A percentile compares a stretch with the other conserved stretches of the same genome.
Conservation (phyloP, 2,888 invertebrate genomes). For the Plemyria rubiginata region DNA sequence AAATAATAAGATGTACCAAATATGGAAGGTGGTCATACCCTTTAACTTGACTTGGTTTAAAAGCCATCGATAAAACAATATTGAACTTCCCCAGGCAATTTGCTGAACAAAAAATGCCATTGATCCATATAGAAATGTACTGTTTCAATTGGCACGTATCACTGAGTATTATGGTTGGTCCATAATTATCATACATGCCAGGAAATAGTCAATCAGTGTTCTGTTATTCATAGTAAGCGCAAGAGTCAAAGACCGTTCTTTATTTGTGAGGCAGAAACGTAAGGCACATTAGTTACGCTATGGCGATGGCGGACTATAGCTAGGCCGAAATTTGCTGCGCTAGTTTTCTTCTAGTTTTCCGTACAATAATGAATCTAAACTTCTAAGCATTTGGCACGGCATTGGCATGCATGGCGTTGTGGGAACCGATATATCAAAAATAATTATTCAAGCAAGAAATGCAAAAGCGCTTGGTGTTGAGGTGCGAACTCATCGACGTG, state of each 20-base stretch:
- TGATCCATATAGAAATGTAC: constrained; percentile 50
- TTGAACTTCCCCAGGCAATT: constrained; percentile 43
- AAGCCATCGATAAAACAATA: constrained; percentile 22
- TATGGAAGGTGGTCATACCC: too few relatives aligned
- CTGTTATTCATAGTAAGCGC: constrained; percentile 56
- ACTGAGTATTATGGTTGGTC: constrained; percentile 49
- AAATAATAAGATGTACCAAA: too few relatives aligned
- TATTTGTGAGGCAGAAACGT: constrained; percentile 59
- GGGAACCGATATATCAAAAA: constrained; percentile 39
- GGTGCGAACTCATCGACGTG: constrained; percentile 53
- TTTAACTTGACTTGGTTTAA: constrained; percentile 18
- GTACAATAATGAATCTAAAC: constrained; percentile 27
- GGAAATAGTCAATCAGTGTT: constrained; percentile 65
- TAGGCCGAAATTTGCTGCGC: constrained; percentile 43
- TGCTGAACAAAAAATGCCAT: constrained; percentile 47
- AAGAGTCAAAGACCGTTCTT: constrained; percentile 71
- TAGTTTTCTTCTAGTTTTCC: constrained; percentile 46
- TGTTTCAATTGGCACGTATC: constrained; percentile 55
- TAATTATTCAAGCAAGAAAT: constrained; percentile 39
- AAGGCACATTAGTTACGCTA: constrained; percentile 68
- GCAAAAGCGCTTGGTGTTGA: constrained; percentile 47
- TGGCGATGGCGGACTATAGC: constrained; percentile 55
- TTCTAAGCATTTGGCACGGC: constrained; percentile 27
- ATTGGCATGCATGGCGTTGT: constrained; percentile 27
- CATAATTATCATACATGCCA: constrained; percentile 56